Evolutionary conservation across 2,888 invertebrate genomes (phyloP), one percentile per base, ranked within the genome.

Genomic region (Hirtodrosophila confusa): DNA sequence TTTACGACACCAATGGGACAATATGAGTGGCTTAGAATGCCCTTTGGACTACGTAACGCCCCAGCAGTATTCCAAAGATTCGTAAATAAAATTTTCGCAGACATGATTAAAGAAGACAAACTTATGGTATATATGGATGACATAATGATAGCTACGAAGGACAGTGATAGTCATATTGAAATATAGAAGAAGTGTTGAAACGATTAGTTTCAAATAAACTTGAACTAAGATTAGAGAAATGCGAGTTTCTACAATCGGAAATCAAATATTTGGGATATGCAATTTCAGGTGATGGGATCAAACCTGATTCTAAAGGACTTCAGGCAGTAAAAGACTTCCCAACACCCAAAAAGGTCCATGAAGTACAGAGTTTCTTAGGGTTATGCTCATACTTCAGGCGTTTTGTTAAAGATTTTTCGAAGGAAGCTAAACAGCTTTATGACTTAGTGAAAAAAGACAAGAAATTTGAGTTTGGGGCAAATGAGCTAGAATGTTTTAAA

Each of bases 321-420:
- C 17, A 17, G 12, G 50, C 58, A 10, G 35, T 66, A 2, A 40
- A n/a, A 36, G 17, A 53, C 4, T 63, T 58, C 31, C 27, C 27
- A 27, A 27, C 5, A 27, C 27, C 27, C 6, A 54, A 49, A 10
- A 69, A 61, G 10, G n/a, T 7, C 7, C 40, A 24, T 0, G 44
- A 27, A 8, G 49, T 64, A 3, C 54, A 65, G 17, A 33, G 56
- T 27, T 27, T 27, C 27, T 29, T 66, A 17, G 17, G 17, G 17
- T 17, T 17, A 17, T 17, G 17, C 17, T 17, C 17, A 17, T 17
- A 17, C 17, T 17, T 17, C 17, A 17, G n/a, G 0, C 29, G 40
- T 29, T 72, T 72, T 44, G 35, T 68, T 0, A 61, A 66, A 17
- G 57, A 60, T 33, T 65, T 74, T 49, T 73, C 69, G 6, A 24